These are phyloP conservation scores for Charina bottae DNA, from an alignment of 2,113 vertebrate species.

Conservation along the genomic window DNA sequence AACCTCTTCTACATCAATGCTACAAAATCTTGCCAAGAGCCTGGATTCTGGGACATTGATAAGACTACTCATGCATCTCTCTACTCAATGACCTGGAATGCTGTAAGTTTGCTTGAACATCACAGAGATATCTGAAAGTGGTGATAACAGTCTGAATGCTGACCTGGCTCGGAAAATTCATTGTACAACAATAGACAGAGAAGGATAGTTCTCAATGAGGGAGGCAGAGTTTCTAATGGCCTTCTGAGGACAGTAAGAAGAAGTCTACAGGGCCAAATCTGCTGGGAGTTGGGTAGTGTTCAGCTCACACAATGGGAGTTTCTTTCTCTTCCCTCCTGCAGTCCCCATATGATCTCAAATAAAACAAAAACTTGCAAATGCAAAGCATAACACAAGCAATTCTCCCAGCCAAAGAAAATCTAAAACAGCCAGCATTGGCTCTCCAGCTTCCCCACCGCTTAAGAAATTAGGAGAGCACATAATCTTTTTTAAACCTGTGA, in stretches of 20 bases:
- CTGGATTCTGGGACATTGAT: background rate
- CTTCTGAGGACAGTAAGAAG: background rate
- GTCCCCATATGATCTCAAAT: background rate
- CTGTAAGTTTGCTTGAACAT: background rate
- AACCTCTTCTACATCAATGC: background rate
- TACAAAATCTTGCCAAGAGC: background rate
- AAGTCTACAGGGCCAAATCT: background rate
- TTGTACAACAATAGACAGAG: background rate
- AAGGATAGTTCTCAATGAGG: background rate
- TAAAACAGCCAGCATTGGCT: background rate
- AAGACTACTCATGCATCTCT: background rate
- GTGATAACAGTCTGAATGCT: background rate
- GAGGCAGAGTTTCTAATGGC: background rate
- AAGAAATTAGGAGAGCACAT: background rate
- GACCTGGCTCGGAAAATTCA: background rate
- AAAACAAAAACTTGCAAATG: background rate
- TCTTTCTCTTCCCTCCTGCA: background rate
- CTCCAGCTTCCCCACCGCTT: background rate
- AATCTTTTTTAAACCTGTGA: background rate
- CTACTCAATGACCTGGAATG: background rate
- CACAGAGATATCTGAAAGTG: background rate
- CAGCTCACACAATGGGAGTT: background rate
- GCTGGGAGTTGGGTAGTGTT: background rate
- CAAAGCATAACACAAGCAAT: background rate
- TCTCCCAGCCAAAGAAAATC: background rate